A percentile compares a stretch with the other conserved stretches of the same genome.
Conservation (phyloP, 2,113 vertebrate species). For the western clawed frog (Xenopus tropicalis) region UCB_Xtro_10.0 CM004443.2:32997501-32998000, state of each 20-base stretch:
- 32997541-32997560: no score
- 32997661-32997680: neutral
- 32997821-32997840: constrained; percentile 14
- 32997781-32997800: constrained; percentile 9
- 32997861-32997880: constrained; percentile 35
- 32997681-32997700: neutral
- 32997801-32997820: constrained; percentile 5
- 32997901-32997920: constrained; percentile 33
- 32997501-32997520: no score
- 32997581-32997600: no score
- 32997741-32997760: neutral
- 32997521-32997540: no score
- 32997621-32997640: no score
- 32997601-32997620: no score
- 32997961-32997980: constrained; percentile 35
- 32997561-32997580: no score
- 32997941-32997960: constrained; percentile 40
- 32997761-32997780: constrained; percentile 10
- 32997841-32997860: constrained; percentile 22
- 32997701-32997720: no score
- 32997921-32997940: constrained; percentile 33
- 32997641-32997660: neutral
- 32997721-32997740: no score
- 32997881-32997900: constrained; percentile 25
- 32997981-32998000: constrained; percentile 37